Conservation (phyloP, 2,113 vertebrate genomes). For the Platichthys stellatus region DNA sequence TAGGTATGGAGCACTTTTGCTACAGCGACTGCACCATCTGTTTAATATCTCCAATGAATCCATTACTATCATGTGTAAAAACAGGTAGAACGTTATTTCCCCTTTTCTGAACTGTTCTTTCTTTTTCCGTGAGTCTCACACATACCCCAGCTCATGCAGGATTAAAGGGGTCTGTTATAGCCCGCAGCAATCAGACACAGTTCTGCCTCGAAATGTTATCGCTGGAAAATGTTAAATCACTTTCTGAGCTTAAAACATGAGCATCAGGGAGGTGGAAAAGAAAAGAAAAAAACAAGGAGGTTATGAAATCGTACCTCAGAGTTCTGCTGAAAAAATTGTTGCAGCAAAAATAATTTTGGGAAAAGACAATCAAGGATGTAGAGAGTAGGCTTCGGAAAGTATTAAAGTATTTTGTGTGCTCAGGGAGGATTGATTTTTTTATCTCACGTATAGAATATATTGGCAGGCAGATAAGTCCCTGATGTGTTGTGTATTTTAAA, state of each 20-base stretch:
- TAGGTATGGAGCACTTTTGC: neutral
- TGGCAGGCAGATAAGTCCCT: neutral
- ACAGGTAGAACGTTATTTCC: neutral
- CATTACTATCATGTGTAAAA: neutral
- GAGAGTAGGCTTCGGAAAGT: neutral
- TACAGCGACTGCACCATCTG: neutral
- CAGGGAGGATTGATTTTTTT: neutral
- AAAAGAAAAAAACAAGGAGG: constrained; percentile 10
- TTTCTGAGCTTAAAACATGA: constrained; percentile 19
- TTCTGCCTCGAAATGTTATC: constrained; percentile 28
- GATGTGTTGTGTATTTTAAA: neutral
- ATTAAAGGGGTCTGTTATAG: constrained; percentile 42
- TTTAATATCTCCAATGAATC: neutral
- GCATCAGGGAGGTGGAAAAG: neutral
- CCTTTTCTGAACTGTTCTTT: neutral
- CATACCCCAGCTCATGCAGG: neutral
- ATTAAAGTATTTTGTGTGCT: neutral
- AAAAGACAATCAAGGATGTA: neutral
- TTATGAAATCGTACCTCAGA: constrained; percentile 31
- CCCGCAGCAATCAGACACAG: constrained; percentile 24
- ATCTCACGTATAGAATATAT: neutral
- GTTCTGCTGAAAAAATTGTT: constrained; percentile 26
- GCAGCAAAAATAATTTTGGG: neutral
- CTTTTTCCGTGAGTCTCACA: constrained; percentile 5
- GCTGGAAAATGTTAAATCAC: constrained; percentile 35